Conservation (phyloP, 2,888 invertebrate species). For the Cyrtodaria siliqua region DNA sequence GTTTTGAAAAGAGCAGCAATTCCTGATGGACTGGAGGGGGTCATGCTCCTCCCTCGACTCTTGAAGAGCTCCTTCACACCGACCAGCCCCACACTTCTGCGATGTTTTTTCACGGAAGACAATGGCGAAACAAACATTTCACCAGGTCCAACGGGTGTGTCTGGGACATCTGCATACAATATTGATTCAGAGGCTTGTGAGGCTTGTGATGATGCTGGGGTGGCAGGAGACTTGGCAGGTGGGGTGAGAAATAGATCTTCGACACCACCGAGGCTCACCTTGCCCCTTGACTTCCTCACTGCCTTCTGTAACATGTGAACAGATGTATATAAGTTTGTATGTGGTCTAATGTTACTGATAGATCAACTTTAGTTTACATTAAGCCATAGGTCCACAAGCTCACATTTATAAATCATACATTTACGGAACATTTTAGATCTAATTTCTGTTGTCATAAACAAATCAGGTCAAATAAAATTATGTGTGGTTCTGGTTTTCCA, state of each 20-base stretch:
- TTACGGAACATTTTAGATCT: no score
- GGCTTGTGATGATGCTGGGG: constrained; percentile 4
- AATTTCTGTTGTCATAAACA: no score
- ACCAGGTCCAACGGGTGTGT: constrained; percentile 83
- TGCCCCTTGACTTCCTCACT: constrained; percentile 49
- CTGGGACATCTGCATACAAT: constrained; percentile 82
- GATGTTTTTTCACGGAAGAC: constrained; percentile 52
- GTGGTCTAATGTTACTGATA: no score
- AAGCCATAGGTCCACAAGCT: no score
- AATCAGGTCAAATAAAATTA: no score
- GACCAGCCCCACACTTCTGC: constrained; percentile 67
- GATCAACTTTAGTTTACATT: no score
- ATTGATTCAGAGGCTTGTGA: constrained; percentile 60
- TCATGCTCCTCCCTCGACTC: not conserved
- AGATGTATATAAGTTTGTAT: no score
- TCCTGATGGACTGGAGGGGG: constrained; percentile 16
- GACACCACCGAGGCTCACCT: constrained; percentile 66
- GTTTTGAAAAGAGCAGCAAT: constrained; percentile 46
- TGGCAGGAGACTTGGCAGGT: constrained; percentile 49
- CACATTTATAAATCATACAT: no score
- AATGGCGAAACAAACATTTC: constrained; percentile 85
- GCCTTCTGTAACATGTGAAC: constrained; percentile 52
- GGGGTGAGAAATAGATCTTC: constrained; percentile 70
- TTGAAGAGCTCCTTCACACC: constrained; percentile 73
- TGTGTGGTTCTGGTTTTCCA: no score